These are phyloP conservation scores for Diprion similis DNA, from an alignment of 1,140 invertebrate species.

Conservation along the genomic window DNA sequence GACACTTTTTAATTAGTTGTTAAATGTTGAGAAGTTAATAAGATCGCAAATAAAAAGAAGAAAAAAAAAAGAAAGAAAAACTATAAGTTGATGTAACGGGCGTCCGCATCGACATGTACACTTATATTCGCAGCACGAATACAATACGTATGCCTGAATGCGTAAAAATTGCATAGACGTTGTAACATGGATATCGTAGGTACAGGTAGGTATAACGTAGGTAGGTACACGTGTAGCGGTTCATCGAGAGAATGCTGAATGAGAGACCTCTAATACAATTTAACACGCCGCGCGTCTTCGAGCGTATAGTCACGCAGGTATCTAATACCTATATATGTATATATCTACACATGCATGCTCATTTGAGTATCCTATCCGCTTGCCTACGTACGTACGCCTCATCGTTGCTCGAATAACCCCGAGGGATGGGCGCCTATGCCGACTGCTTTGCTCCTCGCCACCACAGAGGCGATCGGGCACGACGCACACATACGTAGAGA, in stretches of 20 bases:
- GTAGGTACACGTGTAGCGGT: not conserved
- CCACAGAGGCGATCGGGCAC: not conserved
- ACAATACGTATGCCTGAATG: not conserved
- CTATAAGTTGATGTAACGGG: too few species aligned
- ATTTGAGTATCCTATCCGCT: too few species aligned
- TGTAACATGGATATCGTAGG: not conserved
- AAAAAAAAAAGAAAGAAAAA: too few species aligned
- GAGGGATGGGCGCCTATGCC: slow-evolving; percentile 2
- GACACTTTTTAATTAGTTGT: too few species aligned
- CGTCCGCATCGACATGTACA: too few species aligned
- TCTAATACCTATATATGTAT: not conserved
- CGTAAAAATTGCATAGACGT: not conserved
- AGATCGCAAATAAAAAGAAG: too few species aligned
- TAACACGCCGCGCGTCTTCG: not conserved
- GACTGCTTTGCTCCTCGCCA: not conserved
- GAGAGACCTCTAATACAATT: not conserved
- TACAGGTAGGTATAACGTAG: not conserved
- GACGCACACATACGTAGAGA: not conserved
- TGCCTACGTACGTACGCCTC: too few species aligned
- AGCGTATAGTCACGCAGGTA: not conserved
- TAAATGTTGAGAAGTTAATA: too few species aligned
- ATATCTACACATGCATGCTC: too few species aligned
- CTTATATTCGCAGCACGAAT: too few species aligned
- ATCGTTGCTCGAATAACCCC: not conserved
- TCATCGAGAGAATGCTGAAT: not conserved